Conservation (phyloP, 2,113 vertebrate species). For the Hiodon tergisus region DNA sequence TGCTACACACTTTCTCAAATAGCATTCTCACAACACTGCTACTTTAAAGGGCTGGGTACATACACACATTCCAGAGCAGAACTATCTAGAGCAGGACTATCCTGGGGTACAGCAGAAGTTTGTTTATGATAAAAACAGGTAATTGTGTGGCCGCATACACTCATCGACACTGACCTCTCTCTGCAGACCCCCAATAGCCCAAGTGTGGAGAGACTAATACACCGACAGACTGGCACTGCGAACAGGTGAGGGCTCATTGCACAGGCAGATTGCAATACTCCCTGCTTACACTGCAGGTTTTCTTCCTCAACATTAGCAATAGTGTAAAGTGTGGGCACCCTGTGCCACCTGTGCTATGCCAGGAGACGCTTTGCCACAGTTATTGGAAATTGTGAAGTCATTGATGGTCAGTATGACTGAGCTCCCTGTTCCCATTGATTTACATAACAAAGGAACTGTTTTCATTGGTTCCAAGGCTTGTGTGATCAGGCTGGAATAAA, state of each 20-base stretch:
- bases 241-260: conserved; percentile 8
- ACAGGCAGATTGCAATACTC: background rate
- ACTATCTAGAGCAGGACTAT: too few species aligned
- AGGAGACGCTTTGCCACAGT: too few species aligned
- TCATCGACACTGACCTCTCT: background rate
- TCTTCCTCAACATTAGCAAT: background rate
- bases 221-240: background rate
- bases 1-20: too few species aligned
- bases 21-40: too few species aligned
- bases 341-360: background rate
- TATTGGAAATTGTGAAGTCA: too few species aligned
- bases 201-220: background rate
- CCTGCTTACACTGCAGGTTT: too few species aligned
- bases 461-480: background rate
- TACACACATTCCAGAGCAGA: too few species aligned
- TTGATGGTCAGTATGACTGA: too few species aligned
- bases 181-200: conserved; percentile 10
- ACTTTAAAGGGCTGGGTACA: too few species aligned
- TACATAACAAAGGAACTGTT: too few species aligned
- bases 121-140: background rate
- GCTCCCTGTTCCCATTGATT: too few species aligned
- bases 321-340: background rate
- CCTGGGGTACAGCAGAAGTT: background rate
- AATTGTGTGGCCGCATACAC: background rate
- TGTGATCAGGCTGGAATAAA: background rate